These are phyloP conservation scores for Actias luna DNA, from an alignment of 2,888 invertebrate species.

Conservation along the genomic window DNA sequence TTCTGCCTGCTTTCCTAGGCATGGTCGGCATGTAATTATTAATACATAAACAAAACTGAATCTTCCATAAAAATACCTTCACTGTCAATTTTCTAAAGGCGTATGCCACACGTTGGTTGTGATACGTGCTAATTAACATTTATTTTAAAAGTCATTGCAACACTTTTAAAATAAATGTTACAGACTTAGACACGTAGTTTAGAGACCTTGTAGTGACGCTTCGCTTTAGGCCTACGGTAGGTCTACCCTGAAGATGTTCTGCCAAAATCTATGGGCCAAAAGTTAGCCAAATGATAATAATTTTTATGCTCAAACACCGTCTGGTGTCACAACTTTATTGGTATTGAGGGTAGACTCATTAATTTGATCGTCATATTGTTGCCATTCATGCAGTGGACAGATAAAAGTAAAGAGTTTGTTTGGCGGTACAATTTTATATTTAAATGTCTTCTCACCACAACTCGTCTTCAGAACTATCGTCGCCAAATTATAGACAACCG, in stretches of 20 bases:
- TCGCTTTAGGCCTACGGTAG: slow-evolving; percentile 68
- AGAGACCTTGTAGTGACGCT: slow-evolving; percentile 73
- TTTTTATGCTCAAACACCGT: slow-evolving; percentile 56
- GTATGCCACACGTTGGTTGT: slow-evolving; percentile 78
- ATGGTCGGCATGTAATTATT: slow-evolving; percentile 73
- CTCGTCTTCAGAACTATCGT: neutral
- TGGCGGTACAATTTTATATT: neutral
- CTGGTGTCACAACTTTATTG: slow-evolving; percentile 19
- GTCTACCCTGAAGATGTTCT: slow-evolving; percentile 64
- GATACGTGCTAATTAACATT: slow-evolving; percentile 74
- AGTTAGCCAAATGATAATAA: slow-evolving; percentile 50
- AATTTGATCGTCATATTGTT: neutral
- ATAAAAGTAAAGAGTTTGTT: neutral
- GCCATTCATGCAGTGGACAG: neutral
- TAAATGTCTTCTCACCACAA: neutral
- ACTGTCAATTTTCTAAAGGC: slow-evolving; percentile 75
- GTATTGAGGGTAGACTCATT: neutral
- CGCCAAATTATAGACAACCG: neutral
- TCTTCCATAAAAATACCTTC: slow-evolving; percentile 64
- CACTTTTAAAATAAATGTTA: slow-evolving; percentile 58
- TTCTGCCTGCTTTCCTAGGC: slow-evolving; percentile 23
- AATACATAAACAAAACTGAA: slow-evolving; percentile 60
- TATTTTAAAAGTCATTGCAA: slow-evolving; percentile 39
- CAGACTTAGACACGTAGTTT: slow-evolving; percentile 72
- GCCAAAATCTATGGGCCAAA: slow-evolving; percentile 77